Evolutionary conservation across 2,113 vertebrate species (phyloP), one percentile per base, ranked within the genome.

Genomic region (Toxostoma redivivum): DNA sequence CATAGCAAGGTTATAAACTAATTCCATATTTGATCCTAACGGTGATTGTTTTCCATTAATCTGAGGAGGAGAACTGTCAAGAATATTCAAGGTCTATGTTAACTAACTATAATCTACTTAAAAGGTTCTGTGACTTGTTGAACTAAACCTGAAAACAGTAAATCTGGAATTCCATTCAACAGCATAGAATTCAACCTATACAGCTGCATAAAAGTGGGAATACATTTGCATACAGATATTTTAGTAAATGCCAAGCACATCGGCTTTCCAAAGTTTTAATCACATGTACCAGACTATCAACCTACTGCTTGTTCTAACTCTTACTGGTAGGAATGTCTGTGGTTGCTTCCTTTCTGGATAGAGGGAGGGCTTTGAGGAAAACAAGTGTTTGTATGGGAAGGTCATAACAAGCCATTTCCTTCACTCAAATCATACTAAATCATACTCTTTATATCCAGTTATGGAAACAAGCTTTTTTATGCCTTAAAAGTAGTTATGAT

Each of bases 1-100:
- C 77, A 93, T 28, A 94, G 83, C 67, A 88, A 95, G 94, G 81
- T 81, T 94, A 92, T 87, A 94, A 97, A 97, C 91, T 97, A 97
- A 98, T 97, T 97, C 86, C 73, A 79, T 90, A 96, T 97, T 96
- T 96, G 51, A 94, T 90, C 90, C 89, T 92, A 81, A 93, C 35
- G 73, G 81, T 90, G 72, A 97, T 95, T 95, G 85, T 90, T 94
- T 93, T 73, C 94, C n/a, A 11, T 97, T 97, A 97, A 97, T 94
- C 94, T 50, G 45, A 95, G 83, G 96, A 80, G 69, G 65, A 95
- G 92, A 88, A 82, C 24, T 94, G 92, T 65, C 81, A 95, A 91
- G 87, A 96, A 79, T 81, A 94, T 69, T 50, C 76, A 80, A 81
- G 84, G 92, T 87, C 83, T 60, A 27, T 30, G 62, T 78, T 97